phyloP scores from a whole-genome alignment of 2,113 vertebrate species.

The Microcebus tavaratra region DNA sequence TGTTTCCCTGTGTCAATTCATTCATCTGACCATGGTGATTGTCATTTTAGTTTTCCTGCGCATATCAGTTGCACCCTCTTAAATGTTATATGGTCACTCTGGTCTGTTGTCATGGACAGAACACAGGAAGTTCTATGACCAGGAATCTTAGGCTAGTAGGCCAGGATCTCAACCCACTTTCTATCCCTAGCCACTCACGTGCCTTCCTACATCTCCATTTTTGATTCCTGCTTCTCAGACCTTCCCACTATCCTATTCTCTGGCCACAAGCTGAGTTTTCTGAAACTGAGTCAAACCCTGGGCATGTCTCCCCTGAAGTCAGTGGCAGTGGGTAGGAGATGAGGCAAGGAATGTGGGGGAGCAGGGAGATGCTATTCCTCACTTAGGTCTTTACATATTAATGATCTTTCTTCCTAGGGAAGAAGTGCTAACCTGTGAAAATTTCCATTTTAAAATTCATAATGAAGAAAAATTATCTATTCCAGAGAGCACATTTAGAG shows the following conservation, averaged over 20 bases:
- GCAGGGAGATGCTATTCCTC: not conserved
- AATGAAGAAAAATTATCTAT: constrained; percentile 52
- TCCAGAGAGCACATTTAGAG: not conserved
- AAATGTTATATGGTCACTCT: not conserved
- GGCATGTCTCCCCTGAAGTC: no score
- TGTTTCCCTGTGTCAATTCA: not conserved
- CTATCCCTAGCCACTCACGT: not conserved
- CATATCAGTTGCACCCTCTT: not conserved
- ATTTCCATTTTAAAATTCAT: constrained; percentile 51
- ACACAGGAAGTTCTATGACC: not conserved
- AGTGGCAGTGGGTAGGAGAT: not conserved
- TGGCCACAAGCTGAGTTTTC: not conserved
- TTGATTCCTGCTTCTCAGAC: not conserved
- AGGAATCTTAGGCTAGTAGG: not conserved
- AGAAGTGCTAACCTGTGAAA: constrained; percentile 48
- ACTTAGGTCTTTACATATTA: not conserved
- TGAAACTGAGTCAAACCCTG: not conserved
- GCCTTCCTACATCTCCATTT: not conserved
- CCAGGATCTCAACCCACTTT: not conserved
- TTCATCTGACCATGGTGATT: not conserved
- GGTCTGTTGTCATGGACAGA: not conserved
- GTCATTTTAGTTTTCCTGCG: not conserved
- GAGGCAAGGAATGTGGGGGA: not conserved
- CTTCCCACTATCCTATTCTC: not conserved
- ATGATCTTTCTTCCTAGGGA: not conserved